Base-by-base conservation (phyloP, 2,113 vertebrate species). In the Scatophagus argus region DNA sequence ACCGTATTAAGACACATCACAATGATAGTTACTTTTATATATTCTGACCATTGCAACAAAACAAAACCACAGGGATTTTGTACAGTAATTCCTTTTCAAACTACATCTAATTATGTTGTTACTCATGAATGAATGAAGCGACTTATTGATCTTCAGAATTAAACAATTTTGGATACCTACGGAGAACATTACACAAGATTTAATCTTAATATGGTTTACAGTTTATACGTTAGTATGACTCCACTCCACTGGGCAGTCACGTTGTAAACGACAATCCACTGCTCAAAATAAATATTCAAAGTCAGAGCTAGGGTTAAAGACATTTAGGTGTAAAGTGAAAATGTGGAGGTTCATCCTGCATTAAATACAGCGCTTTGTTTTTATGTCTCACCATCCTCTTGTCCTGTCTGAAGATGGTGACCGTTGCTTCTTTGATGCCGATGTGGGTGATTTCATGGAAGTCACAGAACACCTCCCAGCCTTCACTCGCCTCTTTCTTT, bases 391-490 rank as follows among this genome's bases (percentile, higher is more conserved):
- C 98, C 98, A 99, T 97, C 44, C 94, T 96, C 89, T 93, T 99
- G 88, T 99, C 97, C 91, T 99, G 98, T 83, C 95, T 96, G 68
- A 96, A 96, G 88, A 99, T 95, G 91, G 94, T 96, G 82, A 99
- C 96, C 0, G 75, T 90, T 17, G 88, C 74, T 1, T 98, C 97
- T 88, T 93, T 98, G 86, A 98, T 96, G 76, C 97, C 96, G 2
- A 97, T 91, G 88, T 99, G 97, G 21, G 97, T 99, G 91, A 99
- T 98, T 91, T 98, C 97, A 44, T 96, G 94, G 81, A 99, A 99
- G 80, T 99, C 98, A 3, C 96, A 97, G 85, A 99, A 99, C 8
- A 66, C 88, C 62, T 77, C 92, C 97, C 97, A 99, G 2, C 70
- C 78, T 1, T 97, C 94, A 10, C 64, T 82, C 1, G 21, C 8